Evolutionary conservation across 2,797 vertebrate species (phyloP), one percentile per base, ranked within the genome.

Genomic region (Mycteria americana): DNA sequence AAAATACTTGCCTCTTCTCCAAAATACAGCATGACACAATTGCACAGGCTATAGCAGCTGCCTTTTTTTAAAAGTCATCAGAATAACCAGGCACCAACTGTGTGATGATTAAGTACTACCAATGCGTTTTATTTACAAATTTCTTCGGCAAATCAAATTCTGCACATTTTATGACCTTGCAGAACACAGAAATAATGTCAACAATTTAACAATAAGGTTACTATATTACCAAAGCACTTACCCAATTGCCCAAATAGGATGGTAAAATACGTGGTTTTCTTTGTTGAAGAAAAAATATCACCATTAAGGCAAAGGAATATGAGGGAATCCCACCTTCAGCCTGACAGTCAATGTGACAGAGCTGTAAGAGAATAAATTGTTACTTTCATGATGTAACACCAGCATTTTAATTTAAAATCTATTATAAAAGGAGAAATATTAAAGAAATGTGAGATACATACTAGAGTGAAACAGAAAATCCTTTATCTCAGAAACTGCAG

Each of bases 241-340:
- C 99, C 99, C 99, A 99, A 72, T 89, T 98, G 96, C 99, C 99
- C 93, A 99, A 98, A 98, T 99, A 99, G 70, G 99, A 99, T 0
- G 99, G 99, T 85, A 99, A 98, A 98, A 99, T 98, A 91, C 98
- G 99, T 78, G 98, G 98, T 92, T 98, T 98, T 97, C 99, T 99
- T 98, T 99, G 99, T 97, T 99, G 99, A 94, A 99, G 99, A 97
- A 99, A 99, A 98, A 99, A 99, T 97, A 99, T 99, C 95, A 99
- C 99, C 99, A 99, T 99, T 98, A 99, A 99, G 96, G 99, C 99
- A 92, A 99, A 99, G 48, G 99, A 99, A 97, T 99, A 99, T 4
- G 99, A 99, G 19, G 99, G 99, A 95, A 99, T 99, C 70, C 99
- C 99, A 56, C 99, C 99, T 97, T 99, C 99, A 35, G 99, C 98